These are phyloP conservation scores for Leptopilina syphax DNA, from an alignment of 2,888 invertebrate genomes.

Conservation along the genomic window DNA sequence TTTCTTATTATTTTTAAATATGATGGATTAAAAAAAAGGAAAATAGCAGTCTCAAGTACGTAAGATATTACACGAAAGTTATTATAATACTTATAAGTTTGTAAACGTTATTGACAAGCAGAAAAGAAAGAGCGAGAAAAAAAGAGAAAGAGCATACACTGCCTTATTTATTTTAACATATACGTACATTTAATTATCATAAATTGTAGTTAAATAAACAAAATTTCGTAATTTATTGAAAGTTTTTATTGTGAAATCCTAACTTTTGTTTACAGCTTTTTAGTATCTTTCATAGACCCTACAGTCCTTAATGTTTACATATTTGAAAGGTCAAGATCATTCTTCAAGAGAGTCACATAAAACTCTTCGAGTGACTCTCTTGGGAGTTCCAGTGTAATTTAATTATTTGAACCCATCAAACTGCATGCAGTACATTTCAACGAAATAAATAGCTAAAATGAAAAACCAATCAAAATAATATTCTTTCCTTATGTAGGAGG, in stretches of 20 bases:
- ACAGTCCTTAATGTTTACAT: no score
- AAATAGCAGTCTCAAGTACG: constrained; percentile 44
- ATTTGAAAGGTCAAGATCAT: no score
- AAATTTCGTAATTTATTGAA: constrained; percentile 65
- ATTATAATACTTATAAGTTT: constrained; percentile 41
- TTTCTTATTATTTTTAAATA: not conserved
- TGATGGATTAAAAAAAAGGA: not conserved
- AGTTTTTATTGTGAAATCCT: not conserved
- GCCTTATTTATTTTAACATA: constrained; percentile 75
- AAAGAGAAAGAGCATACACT: constrained; percentile 68
- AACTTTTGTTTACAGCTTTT: no score
- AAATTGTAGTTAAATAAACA: constrained; percentile 70
- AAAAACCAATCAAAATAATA: no score
- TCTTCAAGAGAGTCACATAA: no score
- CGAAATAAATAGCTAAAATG: no score
- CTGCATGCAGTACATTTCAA: no score
- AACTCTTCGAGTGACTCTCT: no score
- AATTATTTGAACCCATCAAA: no score
- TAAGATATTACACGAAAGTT: constrained; percentile 45
- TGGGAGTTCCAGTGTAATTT: no score
- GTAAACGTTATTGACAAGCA: constrained; percentile 41
- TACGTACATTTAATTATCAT: constrained; percentile 71
- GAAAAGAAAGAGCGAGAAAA: constrained; percentile 47
- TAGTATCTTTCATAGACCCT: no score
- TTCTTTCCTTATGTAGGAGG: no score